Conservation (phyloP, 2,797 vertebrate species). For the Lacerta bilineata region DNA sequence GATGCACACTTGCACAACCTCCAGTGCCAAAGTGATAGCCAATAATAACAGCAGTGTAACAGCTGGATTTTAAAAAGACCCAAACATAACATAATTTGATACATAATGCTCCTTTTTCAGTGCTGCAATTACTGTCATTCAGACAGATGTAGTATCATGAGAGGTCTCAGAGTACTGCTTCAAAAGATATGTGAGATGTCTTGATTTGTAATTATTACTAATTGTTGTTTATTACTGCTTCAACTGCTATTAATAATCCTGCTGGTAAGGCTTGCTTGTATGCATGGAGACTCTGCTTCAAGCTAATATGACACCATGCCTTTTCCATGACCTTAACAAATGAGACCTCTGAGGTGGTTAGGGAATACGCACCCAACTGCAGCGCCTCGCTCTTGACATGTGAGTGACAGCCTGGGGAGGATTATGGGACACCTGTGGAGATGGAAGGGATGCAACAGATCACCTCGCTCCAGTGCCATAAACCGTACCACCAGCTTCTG, state of each 20-base stretch:
- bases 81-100: constrained; percentile 35
- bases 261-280: not conserved
- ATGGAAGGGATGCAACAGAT: not conserved
- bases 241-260: constrained; percentile 46
- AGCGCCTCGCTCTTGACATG: constrained; percentile 38
- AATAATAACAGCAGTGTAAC: constrained; percentile 48
- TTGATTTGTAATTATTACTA: not conserved
- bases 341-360: constrained; percentile 12
- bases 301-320: not conserved
- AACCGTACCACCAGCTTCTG: not conserved
- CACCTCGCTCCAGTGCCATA: not conserved
- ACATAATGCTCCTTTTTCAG: not conserved
- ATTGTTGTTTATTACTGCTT: constrained; percentile 42
- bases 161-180: not conserved
- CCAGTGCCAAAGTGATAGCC: constrained; percentile 48
- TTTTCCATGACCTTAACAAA: constrained; percentile 34
- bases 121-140: constrained; percentile 49
- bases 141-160: constrained; percentile 53
- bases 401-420: constrained; percentile 23
- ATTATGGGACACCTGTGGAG: constrained; percentile 11
- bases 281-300: constrained; percentile 21
- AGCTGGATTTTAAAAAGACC: constrained; percentile 58
- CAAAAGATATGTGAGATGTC: not conserved
- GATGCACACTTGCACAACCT: constrained; percentile 55
- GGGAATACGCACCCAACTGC: constrained; percentile 16